phyloP scores from a whole-genome alignment of 2,888 invertebrate genomes.

The Idaea dimidiata region DNA sequence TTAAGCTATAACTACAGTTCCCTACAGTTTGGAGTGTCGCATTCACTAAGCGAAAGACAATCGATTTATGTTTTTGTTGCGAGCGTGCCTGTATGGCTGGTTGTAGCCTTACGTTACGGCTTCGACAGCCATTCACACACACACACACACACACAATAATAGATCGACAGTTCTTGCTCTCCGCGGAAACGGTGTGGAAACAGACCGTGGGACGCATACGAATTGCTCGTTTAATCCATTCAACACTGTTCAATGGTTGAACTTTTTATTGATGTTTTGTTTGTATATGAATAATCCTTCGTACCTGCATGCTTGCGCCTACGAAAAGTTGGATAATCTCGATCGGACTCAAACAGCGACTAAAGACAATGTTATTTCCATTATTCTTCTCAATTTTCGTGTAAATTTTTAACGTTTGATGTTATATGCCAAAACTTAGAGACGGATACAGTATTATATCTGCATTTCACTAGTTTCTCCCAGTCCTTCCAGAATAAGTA shows the following conservation, averaged over 20 bases:
- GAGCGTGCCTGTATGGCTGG: not conserved
- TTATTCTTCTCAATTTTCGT: too few relatives aligned
- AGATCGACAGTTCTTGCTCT: constrained; percentile 16
- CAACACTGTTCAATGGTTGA: not conserved
- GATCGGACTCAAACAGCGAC: too few relatives aligned
- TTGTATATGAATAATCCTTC: not conserved
- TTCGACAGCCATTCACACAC: not conserved
- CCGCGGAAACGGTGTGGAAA: constrained; percentile 32
- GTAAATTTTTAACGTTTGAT: too few relatives aligned
- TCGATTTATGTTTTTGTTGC: not conserved
- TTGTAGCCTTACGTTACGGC: not conserved
- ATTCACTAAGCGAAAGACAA: not conserved
- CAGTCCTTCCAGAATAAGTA: too few relatives aligned
- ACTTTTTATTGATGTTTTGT: not conserved
- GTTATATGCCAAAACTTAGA: too few relatives aligned
- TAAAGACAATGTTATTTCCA: too few relatives aligned
- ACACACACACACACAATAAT: constrained; percentile 29
- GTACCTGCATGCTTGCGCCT: not conserved
- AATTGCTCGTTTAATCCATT: not conserved
- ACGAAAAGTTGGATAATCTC: too few relatives aligned
- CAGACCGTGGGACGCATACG: constrained; percentile 32
- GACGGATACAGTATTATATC: too few relatives aligned
- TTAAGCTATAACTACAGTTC: not conserved
- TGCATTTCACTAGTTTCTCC: too few relatives aligned
- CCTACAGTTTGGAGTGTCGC: not conserved